Base-by-base conservation (phyloP, 1,140 invertebrate species). In the Brachionus koreanus region DNA sequence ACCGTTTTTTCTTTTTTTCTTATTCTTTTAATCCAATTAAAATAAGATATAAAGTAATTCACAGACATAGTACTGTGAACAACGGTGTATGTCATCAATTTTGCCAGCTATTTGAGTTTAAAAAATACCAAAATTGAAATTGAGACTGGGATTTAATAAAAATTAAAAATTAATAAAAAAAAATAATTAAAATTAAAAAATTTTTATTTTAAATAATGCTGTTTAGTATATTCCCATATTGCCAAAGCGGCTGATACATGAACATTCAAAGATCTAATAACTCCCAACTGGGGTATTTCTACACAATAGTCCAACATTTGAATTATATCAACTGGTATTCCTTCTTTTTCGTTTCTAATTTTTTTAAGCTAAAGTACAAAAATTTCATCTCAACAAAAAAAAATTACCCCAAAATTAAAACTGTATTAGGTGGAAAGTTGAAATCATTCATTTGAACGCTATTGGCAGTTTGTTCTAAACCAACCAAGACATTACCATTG, bases 221-320 rank as follows among this genome's bases (percentile, higher is more conserved):
- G 94, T 83, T 91, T 91, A 0, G 91, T 89, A 87, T 95, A 96
- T 86, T 95, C 93, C 93, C 94, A 96, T 83, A 96, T 91, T 85
- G 94, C 93, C 39, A 95, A 90, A 4, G 95, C 94, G 33, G 94
- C 95, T 43, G 94, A 93, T 0, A 98, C 95, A 86, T 98, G 96
- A 0, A 98, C 96, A 89, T 98, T 98, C 13, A 98, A 88, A 0
- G 95, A 97, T 52, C 96, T 89, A 19, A 94, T 91, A 39, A 94
- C 87, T 2, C 95, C 95, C 84, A 92, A 90, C 87, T 97, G 95
- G 23, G 95, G 94, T 85, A 98, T 95, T 90, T 98, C 94, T 2
- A 98, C 91, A 86, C 94, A 96, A 10, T 90, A 89, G 87, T 98
- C 94, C 84, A 98, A 89, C 7, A 94, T 86, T n/a, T 93, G 92